Percentiles rank a stretch among this genome's conserved stretches.
These are phyloP conservation scores for Tapera naevia DNA, from an alignment of 2,797 vertebrate species.

Conservation along the genomic window DNA sequence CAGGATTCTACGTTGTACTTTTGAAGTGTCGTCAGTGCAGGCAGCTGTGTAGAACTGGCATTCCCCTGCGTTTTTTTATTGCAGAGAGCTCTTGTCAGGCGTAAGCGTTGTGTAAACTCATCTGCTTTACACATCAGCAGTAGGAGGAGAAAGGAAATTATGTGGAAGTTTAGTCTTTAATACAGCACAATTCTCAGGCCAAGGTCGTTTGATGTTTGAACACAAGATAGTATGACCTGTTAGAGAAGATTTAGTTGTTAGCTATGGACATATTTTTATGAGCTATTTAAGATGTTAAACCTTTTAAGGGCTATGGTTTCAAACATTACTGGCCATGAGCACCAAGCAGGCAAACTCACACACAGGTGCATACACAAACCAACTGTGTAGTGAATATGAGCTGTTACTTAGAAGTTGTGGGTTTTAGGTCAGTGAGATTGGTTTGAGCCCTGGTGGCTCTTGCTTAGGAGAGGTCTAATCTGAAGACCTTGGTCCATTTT, in stretches of 20 bases:
- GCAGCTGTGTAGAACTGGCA: neutral
- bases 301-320: neutral
- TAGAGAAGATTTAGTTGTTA: neutral
- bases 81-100: neutral
- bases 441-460: neutral
- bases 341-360: neutral
- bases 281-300: neutral
- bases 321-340: neutral
- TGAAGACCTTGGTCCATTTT: neutral
- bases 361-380: neutral
- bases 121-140: conserved; percentile 2
- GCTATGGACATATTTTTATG: neutral
- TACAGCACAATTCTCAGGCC: neutral
- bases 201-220: neutral
- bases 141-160: conserved; percentile 31
- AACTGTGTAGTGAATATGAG: neutral
- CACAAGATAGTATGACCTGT: neutral
- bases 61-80: neutral
- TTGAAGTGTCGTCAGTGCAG: neutral
- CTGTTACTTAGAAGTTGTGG: neutral
- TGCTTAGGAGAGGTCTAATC: neutral
- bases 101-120: neutral
- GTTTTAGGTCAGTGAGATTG: neutral
- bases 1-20: neutral
- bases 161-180: neutral